A percentile compares a stretch with the other conserved stretches of the same genome.
Conservation (phyloP, 2,888 invertebrate genomes). For the Galerucella pusilla region DNA sequence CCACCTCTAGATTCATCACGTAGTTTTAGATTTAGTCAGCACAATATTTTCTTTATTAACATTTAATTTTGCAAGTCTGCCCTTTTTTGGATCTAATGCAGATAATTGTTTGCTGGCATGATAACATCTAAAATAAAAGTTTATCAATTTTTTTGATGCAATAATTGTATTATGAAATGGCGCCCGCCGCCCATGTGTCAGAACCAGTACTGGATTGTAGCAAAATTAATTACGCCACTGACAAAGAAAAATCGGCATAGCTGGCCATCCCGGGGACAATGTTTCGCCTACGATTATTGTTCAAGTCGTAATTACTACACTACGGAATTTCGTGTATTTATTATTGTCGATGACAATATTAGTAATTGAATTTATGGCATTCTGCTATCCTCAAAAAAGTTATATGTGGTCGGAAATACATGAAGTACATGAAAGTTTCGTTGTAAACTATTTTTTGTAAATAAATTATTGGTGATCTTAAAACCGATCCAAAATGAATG, state of each 20-base stretch:
- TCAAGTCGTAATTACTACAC: constrained; percentile 33
- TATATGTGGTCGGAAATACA: neutral
- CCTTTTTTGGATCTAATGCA: too few relatives aligned
- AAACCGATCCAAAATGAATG: too few relatives aligned
- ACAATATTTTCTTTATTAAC: too few relatives aligned
- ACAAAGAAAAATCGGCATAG: constrained; percentile 33
- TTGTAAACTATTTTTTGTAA: too few relatives aligned
- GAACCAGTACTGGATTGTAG: neutral
- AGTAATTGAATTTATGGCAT: constrained; percentile 23
- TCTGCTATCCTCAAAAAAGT: neutral
- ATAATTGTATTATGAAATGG: too few relatives aligned
- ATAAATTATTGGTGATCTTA: too few relatives aligned
- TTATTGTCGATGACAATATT: constrained; percentile 26
- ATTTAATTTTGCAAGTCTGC: too few relatives aligned
- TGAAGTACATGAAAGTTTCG: neutral
- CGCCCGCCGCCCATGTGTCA: neutral
- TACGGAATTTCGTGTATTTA: constrained; percentile 31
- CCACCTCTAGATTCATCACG: too few relatives aligned
- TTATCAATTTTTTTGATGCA: too few relatives aligned
- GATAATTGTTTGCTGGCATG: too few relatives aligned
- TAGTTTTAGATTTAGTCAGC: too few relatives aligned
- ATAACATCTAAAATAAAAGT: too few relatives aligned
- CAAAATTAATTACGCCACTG: constrained; percentile 29
- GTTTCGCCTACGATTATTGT: constrained; percentile 28
- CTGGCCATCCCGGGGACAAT: constrained; percentile 24